A percentile compares a stretch with the other conserved stretches of the same genome.
These are phyloP conservation scores for Drosophila paucipuncta DNA, from an alignment of 2,888 invertebrate species.

Conservation along the genomic window DNA sequence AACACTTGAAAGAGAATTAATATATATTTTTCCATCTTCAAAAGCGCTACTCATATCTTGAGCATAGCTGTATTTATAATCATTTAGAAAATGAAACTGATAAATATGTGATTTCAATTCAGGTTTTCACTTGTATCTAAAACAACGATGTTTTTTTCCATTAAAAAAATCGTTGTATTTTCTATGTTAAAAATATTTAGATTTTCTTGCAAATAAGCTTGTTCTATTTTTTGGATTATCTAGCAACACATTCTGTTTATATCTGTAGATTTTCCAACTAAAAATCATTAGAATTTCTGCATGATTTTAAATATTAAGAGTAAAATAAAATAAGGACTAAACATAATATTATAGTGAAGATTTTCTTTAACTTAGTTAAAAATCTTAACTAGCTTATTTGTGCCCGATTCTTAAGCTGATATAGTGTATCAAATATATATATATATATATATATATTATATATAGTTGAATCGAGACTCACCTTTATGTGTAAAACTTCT, in stretches of 20 bases:
- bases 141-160: accelerated
- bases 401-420: background rate
- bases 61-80: background rate
- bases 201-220: background rate
- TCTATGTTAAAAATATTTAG: background rate
- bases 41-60: background rate
- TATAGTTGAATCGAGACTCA: constrained; percentile 84
- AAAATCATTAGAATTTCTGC: background rate
- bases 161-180: background rate
- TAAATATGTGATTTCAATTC: background rate
- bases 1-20: background rate
- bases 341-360: background rate
- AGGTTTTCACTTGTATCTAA: background rate
- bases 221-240: background rate
- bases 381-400: background rate
- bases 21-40: background rate
- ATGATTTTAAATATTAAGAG: background rate
- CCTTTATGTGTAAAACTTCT: constrained; percentile 93
- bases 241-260: background rate
- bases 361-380: background rate
- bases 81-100: background rate
- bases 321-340: background rate
- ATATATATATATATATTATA: background rate
- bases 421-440: background rate
- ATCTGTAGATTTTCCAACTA: background rate